Conservation (phyloP, 30 jellyfish, hydroid and myxozoan genomes). For the Aurelia aurita complex sp. Pacific region DNA sequence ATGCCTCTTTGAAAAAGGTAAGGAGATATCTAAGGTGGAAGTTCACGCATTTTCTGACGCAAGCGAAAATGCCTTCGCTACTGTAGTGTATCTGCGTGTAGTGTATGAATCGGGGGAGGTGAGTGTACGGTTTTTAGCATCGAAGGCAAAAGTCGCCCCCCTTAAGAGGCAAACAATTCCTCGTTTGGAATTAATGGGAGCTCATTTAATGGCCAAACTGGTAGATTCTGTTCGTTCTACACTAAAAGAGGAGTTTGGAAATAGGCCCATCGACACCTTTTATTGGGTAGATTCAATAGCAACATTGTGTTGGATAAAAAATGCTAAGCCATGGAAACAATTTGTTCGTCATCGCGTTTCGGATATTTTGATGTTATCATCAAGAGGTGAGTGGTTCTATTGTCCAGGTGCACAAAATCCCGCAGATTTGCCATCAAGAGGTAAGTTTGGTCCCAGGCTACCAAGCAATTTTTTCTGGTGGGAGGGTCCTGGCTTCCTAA, state of each 20-base stretch:
- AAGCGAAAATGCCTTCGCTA: slow-evolving; percentile 52
- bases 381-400: slow-evolving; percentile 32
- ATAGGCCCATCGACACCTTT: background rate
- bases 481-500: slow-evolving; percentile 63
- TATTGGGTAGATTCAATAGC: slow-evolving; percentile 58
- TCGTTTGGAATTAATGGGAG: slow-evolving; percentile 62
- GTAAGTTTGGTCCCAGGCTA: background rate
- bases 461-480: slow-evolving; percentile 44
- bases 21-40: slow-evolving; percentile 5
- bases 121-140: slow-evolving; percentile 22
- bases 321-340: slow-evolving; percentile 43
- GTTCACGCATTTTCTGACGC: slow-evolving; percentile 78
- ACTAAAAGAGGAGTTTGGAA: slow-evolving; percentile 4
- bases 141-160: slow-evolving; percentile 80
- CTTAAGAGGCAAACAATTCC: slow-evolving; percentile 49
- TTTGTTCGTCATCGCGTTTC: slow-evolving; percentile 36
- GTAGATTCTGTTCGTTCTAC: background rate
- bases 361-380: slow-evolving; percentile 11
- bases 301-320: slow-evolving; percentile 38
- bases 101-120: slow-evolving; percentile 60
- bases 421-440: slow-evolving; percentile 38
- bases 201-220: slow-evolving; percentile 33
- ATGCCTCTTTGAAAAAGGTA: background rate
- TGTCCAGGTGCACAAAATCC: slow-evolving; percentile 40
- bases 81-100: slow-evolving; percentile 61